phyloP scores from a whole-genome alignment of 2,113 vertebrate genomes.

The Chroicocephalus ridibundus region DNA sequence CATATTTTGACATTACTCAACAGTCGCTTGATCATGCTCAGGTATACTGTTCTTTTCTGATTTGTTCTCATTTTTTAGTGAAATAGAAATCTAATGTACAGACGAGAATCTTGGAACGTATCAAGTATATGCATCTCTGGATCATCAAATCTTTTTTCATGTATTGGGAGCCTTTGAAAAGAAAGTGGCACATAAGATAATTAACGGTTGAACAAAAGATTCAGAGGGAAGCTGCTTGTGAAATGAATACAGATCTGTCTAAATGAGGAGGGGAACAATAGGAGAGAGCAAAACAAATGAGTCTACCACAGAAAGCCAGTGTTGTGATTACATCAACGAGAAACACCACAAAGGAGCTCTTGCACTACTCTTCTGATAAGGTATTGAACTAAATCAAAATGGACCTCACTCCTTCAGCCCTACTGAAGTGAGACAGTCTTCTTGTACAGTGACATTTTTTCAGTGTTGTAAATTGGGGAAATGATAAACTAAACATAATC shows the following conservation, averaged over 20 bases:
- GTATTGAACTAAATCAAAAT: not conserved
- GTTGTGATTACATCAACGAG: not conserved
- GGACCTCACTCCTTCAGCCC: not conserved
- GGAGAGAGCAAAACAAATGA: not conserved
- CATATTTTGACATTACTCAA: not conserved
- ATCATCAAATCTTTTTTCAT: not conserved
- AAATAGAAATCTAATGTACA: not conserved
- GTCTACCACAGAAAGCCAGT: not conserved
- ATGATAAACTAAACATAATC: not conserved
- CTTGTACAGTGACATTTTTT: not conserved
- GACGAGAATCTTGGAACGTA: not conserved
- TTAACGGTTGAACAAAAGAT: not conserved
- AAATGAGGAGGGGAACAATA: not conserved
- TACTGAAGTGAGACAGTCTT: not conserved
- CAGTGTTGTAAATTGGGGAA: not conserved
- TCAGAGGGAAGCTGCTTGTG: constrained; percentile 5
- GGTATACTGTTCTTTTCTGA: not conserved
- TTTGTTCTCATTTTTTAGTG: not conserved
- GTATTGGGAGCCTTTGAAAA: not conserved
- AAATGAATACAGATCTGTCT: constrained; percentile 4
- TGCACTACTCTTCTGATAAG: not conserved
- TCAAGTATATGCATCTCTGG: not conserved
- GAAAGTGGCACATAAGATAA: not conserved
- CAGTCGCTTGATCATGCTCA: not conserved
- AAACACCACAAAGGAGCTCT: not conserved